Evolutionary conservation across 2,797 vertebrate genomes (phyloP).

Genomic region (Epinephelus awoara): DNA sequence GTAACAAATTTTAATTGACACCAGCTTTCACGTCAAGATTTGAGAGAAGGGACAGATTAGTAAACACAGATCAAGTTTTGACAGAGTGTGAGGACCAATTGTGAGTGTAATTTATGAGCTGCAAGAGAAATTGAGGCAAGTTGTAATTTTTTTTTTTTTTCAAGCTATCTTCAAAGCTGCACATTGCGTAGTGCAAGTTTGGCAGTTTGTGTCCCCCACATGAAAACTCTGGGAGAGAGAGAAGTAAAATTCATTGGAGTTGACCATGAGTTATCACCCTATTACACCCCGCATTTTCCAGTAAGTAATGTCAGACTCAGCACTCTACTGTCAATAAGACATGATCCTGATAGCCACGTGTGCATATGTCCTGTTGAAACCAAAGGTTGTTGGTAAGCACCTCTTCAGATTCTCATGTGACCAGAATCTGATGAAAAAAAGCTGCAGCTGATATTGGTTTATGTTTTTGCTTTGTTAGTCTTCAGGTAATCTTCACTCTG

Average conservation of each 20-base stretch:
- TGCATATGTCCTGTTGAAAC: slow-evolving; percentile 9
- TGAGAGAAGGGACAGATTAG: neutral
- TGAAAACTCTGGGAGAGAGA: slow-evolving; percentile 23
- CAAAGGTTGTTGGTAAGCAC: slow-evolving; percentile 8
- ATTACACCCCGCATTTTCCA: slow-evolving; percentile 35
- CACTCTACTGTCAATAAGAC: slow-evolving; percentile 31
- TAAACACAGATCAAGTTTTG: slow-evolving; percentile 26
- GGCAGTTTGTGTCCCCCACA: slow-evolving; percentile 27
- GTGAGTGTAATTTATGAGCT: slow-evolving; percentile 7
- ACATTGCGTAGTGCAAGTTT: slow-evolving; percentile 28
- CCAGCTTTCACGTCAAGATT: slow-evolving; percentile 3
- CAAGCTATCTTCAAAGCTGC: slow-evolving; percentile 56
- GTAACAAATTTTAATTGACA: slow-evolving; percentile 8
- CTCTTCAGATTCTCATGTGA: slow-evolving; percentile 8
- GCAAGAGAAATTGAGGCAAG: neutral
- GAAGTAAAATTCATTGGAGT: slow-evolving; percentile 34
- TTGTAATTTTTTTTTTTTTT: slow-evolving; percentile 25
- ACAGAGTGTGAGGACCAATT: slow-evolving; percentile 10
- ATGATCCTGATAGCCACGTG: slow-evolving; percentile 13
- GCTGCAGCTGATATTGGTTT: slow-evolving; percentile 2
- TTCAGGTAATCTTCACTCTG: slow-evolving; percentile 18
- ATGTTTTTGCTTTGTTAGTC: slow-evolving; percentile 20
- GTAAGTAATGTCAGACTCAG: slow-evolving; percentile 16
- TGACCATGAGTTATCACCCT: slow-evolving; percentile 47
- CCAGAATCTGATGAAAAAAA: slow-evolving; percentile 9